Base-by-base conservation (phyloP, 2,797 vertebrate genomes). In the Acridotheres tristis region DNA sequence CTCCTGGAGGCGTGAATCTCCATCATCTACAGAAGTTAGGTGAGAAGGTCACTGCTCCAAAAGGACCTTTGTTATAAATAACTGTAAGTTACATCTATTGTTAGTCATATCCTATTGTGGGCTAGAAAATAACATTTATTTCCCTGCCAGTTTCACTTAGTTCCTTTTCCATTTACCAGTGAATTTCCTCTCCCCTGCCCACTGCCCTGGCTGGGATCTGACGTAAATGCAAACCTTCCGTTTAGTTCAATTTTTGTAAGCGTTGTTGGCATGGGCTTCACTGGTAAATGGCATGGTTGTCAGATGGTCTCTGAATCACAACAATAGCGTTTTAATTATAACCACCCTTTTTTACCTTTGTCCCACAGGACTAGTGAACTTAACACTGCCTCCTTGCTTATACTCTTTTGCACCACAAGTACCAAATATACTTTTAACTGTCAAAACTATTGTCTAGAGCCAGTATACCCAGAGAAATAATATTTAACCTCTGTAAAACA, bases 51-150 rank as follows among this genome's bases (percentile, higher is more conserved):
- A 85, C 32, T 84, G 57, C 47, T 61, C 84, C 62, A 68, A 86
- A 94, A 95, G 63, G 43, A 91, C 22, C 38, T 66, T 90, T 95
- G 68, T 85, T 63, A 95, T 95, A 95, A 95, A 89, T 87, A 96
- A 87, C 85, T 83, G 16, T 57, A 92, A 90, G 65, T 83, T 93
- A 90, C 88, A 94, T 80, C 75, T 55, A 95, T 95, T 97, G 94
- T 96, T 97, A 95, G 90, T 84, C 88, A 85, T 74, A 93, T 95
- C 89, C 93, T 96, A 54, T 82, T 74, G 12, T 43, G 87, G 65
- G 69, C 27, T 95, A 43, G 25, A 93, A 96, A 96, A 96, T 22
- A 96, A 92, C 89, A 91, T 67, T 79, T 78, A 34, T 92, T 93
- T 85, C 57, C 43, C 74, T 88, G 93, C 85, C 77, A 94, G 76